Conservation (phyloP, 2,113 vertebrate species). For the Panthera leo region DNA sequence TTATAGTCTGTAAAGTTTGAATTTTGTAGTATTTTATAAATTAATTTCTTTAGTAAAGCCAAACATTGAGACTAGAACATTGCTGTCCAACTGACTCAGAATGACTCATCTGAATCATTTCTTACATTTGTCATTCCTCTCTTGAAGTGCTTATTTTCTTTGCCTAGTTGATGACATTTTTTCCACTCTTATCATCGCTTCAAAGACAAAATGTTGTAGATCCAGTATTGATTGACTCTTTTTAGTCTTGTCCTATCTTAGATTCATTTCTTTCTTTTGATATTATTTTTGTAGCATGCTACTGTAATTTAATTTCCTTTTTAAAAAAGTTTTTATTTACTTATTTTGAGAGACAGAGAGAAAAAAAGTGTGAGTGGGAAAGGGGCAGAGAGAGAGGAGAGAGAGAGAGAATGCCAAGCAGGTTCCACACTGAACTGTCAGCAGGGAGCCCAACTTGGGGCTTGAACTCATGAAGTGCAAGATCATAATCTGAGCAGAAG, state of each 20-base stretch:
- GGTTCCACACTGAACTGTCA: too few relatives aligned
- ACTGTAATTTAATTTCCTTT: neutral
- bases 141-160: constrained; percentile 8
- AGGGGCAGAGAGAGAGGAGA: too few relatives aligned
- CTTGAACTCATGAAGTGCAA: too few relatives aligned
- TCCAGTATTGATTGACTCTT: neutral
- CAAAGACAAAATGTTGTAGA: neutral
- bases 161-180: neutral
- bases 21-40: constrained; percentile 29
- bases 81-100: constrained; percentile 34
- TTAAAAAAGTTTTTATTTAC: neutral
- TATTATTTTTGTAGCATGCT: neutral
- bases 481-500: too few relatives aligned
- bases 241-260: constrained; percentile 14
- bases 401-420: too few relatives aligned
- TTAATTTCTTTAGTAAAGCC: constrained; percentile 52
- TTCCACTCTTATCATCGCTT: neutral
- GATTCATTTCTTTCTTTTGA: neutral
- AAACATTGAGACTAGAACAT: neutral
- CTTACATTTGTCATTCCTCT: neutral
- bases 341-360: too few relatives aligned
- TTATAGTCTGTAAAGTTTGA: constrained; percentile 29
- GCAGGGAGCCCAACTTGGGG: too few relatives aligned
- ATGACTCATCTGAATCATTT: neutral
- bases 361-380: too few relatives aligned